phyloP scores from a whole-genome alignment of 2,113 vertebrate species.

The Osmerus mordax region DNA sequence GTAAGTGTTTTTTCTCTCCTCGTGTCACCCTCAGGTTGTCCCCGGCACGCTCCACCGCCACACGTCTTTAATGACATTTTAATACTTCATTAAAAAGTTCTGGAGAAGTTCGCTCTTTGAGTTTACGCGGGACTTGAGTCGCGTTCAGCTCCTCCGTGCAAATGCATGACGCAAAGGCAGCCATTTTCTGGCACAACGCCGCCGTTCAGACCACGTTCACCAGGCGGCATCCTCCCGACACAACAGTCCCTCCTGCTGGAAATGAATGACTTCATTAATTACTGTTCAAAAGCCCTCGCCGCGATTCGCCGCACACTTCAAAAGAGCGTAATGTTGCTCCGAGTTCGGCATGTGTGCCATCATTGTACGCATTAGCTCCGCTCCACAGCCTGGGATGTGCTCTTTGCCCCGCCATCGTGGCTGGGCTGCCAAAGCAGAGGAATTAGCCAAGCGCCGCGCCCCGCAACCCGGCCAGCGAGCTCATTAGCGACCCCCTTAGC shows the following conservation, averaged over 20 bases:
- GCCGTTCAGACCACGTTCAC: background rate
- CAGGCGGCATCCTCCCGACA: background rate
- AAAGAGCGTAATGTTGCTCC: slow-evolving; percentile 5
- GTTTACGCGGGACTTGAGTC: too few relatives aligned
- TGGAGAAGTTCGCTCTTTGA: too few relatives aligned
- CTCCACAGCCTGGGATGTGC: background rate
- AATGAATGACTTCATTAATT: background rate
- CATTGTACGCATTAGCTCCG: slow-evolving; percentile 5
- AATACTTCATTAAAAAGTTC: too few relatives aligned
- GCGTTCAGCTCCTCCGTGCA: too few relatives aligned
- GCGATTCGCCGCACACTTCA: slow-evolving; percentile 4
- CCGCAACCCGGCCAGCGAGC: slow-evolving; percentile 3
- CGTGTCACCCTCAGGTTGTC: too few relatives aligned
- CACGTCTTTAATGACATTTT: too few relatives aligned
- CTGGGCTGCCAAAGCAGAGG: slow-evolving; percentile 2
- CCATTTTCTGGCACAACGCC: too few relatives aligned
- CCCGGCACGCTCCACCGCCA: too few relatives aligned
- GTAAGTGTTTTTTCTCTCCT: too few relatives aligned
- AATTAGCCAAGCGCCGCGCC: background rate
- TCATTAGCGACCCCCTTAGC: slow-evolving; percentile 11
- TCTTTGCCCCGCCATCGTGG: background rate
- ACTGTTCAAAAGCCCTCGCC: background rate
- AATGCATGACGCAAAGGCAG: too few relatives aligned
- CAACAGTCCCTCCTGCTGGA: background rate
- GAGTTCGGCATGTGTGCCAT: background rate